Conservation (phyloP, 2,888 invertebrate species). For the Eilema caniola region DNA sequence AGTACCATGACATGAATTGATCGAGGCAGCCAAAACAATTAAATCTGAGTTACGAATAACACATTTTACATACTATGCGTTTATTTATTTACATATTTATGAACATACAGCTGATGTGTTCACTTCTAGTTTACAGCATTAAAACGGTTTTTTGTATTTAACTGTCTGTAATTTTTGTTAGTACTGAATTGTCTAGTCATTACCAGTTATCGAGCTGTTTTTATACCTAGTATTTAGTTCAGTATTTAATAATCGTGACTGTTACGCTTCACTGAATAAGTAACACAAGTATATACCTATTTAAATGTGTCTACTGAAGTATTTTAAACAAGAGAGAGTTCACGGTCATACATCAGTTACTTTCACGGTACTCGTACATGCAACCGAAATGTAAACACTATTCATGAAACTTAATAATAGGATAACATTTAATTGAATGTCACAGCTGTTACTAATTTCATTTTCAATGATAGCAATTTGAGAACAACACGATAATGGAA, state of each 20-base stretch:
- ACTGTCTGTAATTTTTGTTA: too few species aligned
- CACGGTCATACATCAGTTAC: neutral
- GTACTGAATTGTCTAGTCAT: too few species aligned
- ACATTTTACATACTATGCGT: too few species aligned
- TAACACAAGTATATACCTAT: neutral
- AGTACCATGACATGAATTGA: too few species aligned
- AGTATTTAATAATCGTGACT: neutral
- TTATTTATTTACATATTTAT: too few species aligned
- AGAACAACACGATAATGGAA: conserved; percentile 2
- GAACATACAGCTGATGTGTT: too few species aligned
- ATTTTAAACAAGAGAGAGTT: conserved; percentile 1
- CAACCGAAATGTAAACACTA: neutral
- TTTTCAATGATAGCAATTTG: neutral
- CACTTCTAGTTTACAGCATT: too few species aligned
- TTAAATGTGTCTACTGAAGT: neutral
- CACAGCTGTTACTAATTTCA: conserved; percentile 9
- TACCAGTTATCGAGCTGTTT: too few species aligned
- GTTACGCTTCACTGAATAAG: neutral
- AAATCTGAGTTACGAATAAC: too few species aligned
- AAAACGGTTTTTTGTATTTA: too few species aligned
- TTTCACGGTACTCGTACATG: neutral
- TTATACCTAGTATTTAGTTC: too few species aligned
- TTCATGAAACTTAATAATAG: neutral
- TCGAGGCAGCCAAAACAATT: too few species aligned
- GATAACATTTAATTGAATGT: neutral